Evolutionary conservation across 37 sponge, comb jelly and placozoan genomes (phyloP).

Genomic region (Beroe forskalii): DNA sequence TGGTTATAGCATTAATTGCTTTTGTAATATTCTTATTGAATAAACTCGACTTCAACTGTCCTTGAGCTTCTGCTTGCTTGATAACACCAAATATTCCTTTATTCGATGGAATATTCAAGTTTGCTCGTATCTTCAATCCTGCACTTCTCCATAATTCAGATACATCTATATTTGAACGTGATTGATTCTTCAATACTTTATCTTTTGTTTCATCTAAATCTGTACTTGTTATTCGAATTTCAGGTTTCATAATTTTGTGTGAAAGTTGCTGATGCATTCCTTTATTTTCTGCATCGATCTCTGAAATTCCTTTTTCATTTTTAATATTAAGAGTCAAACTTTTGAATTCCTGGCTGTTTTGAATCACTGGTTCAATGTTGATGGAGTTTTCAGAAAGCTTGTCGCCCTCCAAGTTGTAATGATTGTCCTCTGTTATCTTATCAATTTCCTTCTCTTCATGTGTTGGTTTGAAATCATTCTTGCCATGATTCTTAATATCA

Average conservation of each 20-base stretch:
- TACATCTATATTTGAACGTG: not conserved
- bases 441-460: not conserved
- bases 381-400: too few species aligned
- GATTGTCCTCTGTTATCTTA: not conserved
- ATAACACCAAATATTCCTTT: conserved; percentile 27
- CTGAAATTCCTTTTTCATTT: not conserved
- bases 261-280: not conserved
- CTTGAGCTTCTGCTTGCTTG: conserved; percentile 53
- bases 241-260: not conserved
- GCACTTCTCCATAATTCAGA: conserved; percentile 54
- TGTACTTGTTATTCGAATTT: too few species aligned
- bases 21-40: conserved; percentile 49
- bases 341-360: not conserved
- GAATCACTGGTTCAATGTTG: not conserved
- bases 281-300: not conserved
- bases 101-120: not conserved
- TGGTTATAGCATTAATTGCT: not conserved
- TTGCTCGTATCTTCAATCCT: conserved; percentile 4
- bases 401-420: not conserved
- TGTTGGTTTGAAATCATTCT: not conserved
- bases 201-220: not conserved
- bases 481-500: not conserved
- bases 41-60: not conserved
- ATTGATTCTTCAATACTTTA: not conserved
- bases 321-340: not conserved